phyloP scores from a whole-genome alignment of 2,888 invertebrate species.

The Cristatella mucedo region DNA sequence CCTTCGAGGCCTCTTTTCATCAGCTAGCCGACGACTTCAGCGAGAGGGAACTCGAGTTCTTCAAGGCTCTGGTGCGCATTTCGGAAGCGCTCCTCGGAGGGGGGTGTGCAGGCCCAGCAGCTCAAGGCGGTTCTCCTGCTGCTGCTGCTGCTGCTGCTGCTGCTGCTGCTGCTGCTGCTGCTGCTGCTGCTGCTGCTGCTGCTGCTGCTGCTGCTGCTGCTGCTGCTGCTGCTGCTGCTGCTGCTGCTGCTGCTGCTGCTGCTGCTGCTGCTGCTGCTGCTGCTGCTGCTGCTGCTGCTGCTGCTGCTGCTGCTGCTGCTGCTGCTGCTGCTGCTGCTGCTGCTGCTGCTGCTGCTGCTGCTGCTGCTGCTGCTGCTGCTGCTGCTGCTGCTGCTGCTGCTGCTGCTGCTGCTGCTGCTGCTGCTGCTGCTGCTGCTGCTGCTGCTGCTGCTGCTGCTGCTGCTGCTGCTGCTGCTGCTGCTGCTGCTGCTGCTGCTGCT shows the following conservation, averaged over 20 bases:
- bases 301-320: conserved; percentile 10
- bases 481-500: conserved; percentile 8
- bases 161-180: conserved; percentile 9
- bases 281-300: conserved; percentile 10
- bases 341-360: conserved; percentile 10
- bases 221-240: conserved; percentile 6
- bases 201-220: conserved; percentile 10
- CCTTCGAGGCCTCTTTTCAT: background rate
- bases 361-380: conserved; percentile 10
- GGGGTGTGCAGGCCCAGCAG: no score
- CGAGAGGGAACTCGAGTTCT: background rate
- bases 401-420: conserved; percentile 10
- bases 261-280: conserved; percentile 9
- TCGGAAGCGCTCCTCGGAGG: background rate
- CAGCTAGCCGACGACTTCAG: background rate
- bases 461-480: conserved; percentile 5
- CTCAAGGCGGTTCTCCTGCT: conserved; percentile 9
- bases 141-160: conserved; percentile 10
- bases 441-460: conserved; percentile 10
- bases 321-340: conserved; percentile 10
- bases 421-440: conserved; percentile 10
- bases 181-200: conserved; percentile 10
- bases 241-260: conserved; percentile 10
- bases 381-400: conserved; percentile 10
- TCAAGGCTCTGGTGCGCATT: background rate